Base-by-base conservation (phyloP, 2,888 invertebrate genomes). In the Aporophyla lueneburgensis region DNA sequence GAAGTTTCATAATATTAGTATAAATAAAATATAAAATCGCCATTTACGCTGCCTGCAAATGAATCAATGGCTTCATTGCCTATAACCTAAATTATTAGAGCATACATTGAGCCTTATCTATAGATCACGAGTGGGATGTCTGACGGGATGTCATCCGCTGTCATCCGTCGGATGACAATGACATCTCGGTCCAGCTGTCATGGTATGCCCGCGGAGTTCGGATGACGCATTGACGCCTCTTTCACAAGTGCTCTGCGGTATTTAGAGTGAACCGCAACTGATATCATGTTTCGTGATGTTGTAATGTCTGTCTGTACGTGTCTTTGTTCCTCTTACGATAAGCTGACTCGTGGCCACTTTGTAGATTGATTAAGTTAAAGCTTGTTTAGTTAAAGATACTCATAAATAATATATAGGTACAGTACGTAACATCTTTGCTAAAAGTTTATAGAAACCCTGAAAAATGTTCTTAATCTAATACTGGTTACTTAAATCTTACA, bases 121-220 rank as follows among this genome's bases (percentile, higher is more conserved):
- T 85, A 85, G 89, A 92, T 94, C 93, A 91, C 89, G 91, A 87
- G 87, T 88, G 88, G 89, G 90, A 82, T 82, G 85, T 90, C 89
- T 86, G 85, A 87, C 88, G 70, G 82, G 89, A 90, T 93, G 93
- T 93, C 94, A 93, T 88, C 86, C 89, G 76, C 88, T 93, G 93
- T 93, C 94, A 93, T 85, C 79, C 65, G 14, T 40, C 69, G 62
- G 51, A 87, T 84, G 85, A 77, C 86, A 83, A 80, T 86, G 80
- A 87, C 83, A 83, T 80, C 78, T 59, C 66, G 82, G 80, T 70
- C 75, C 77, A 79, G 76, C 66, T 84, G 83, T 81, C 86, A 81
- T 59, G 33, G 21, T 51, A 49, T 73, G n/a, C 58, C 24, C 59
- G 74, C 68, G 54, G 76, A 73, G 53, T 73, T 65, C 62, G 27